Base-by-base conservation (phyloP, 2,113 vertebrate genomes). In the Tachuris rubrigastra region DNA sequence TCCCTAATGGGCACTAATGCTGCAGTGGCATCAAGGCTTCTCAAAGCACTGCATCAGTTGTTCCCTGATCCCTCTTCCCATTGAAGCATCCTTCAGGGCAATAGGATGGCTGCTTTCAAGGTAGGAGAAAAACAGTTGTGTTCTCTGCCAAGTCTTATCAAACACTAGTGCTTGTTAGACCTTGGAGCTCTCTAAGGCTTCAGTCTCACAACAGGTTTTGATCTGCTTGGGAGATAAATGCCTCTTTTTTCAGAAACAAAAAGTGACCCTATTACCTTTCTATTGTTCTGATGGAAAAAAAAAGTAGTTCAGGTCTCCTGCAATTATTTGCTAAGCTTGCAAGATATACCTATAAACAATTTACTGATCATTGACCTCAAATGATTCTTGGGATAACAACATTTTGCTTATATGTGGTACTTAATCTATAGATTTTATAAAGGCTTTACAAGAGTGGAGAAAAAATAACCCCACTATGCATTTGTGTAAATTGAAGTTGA, bases 191-290 rank as follows among this genome's bases (percentile, higher is more conserved):
- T 69, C 30, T 19, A 22, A 86, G 44, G 33, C 50, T 86, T 77
- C 67, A 69, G 28, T 59, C 50, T 42, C 0, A 0, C 21, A 75
- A 47, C 0, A 2, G 65, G 28, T 39, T 90, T 60, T 52, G 33
- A 75, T 74, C 75, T 68, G 42, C 31, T 47, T 35, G 24, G 39
- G 56, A 75, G 47, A 56, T 16, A 79, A 59, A 21, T n/a, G 16
- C 3, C 50, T 27, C 47, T 78, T 39, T 19, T 13, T 67, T 12
- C 47, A 89, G 52, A 86, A 91, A 41, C 35, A 75, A 52, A 60
- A 75, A 62, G 35, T 27, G 44, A 65, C 44, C 10, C 39, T 31
- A 67, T 35, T 1, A 6, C 1, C 4, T 55, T 83, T 55, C 12
- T n/a, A 62, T 12, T 23, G 31, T 71, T 89, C 28, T 10, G 15